phyloP scores from a whole-genome alignment of 2,113 vertebrate species.

The Cyphomyrus discorhynchus region DNA sequence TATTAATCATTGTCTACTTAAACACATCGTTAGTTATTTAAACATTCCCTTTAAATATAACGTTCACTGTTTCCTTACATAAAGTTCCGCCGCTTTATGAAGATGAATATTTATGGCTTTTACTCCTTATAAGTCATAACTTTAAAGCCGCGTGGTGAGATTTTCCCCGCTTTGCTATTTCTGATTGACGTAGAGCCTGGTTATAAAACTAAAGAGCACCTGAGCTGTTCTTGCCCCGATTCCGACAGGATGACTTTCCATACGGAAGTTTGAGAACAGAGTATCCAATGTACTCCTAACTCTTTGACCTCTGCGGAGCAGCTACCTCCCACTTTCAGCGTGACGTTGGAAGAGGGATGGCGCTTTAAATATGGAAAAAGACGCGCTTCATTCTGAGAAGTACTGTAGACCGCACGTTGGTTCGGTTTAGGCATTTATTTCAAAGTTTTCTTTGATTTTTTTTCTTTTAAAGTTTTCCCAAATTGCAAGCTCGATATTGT shows the following conservation, averaged over 20 bases:
- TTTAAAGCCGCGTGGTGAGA: neutral
- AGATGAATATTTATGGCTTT: neutral
- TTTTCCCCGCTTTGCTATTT: neutral
- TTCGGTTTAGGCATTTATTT: neutral
- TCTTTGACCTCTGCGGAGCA: conserved; percentile 33
- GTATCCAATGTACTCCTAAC: conserved; percentile 1
- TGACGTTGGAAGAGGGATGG: conserved; percentile 61
- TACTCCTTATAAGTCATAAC: neutral
- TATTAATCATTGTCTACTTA: neutral
- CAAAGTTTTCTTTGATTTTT: conserved; percentile 17
- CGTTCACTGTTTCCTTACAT: neutral
- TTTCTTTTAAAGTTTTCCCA: neutral
- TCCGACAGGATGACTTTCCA: neutral
- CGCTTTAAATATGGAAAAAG: conserved; percentile 63
- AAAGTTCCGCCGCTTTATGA: neutral
- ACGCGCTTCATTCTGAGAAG: conserved; percentile 34
- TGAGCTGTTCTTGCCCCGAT: neutral
- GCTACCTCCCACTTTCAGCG: conserved; percentile 31
- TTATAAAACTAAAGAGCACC: neutral
- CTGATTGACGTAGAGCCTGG: neutral
- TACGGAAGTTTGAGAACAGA: conserved; percentile 4
- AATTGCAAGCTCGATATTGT: neutral
- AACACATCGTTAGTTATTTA: neutral
- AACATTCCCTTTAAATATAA: neutral
- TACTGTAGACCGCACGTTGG: neutral